A percentile compares a stretch with the other conserved stretches of the same genome.
Evolutionary conservation across 1,140 invertebrate genomes (phyloP).

Genomic region (Diorhabda carinulata): DNA sequence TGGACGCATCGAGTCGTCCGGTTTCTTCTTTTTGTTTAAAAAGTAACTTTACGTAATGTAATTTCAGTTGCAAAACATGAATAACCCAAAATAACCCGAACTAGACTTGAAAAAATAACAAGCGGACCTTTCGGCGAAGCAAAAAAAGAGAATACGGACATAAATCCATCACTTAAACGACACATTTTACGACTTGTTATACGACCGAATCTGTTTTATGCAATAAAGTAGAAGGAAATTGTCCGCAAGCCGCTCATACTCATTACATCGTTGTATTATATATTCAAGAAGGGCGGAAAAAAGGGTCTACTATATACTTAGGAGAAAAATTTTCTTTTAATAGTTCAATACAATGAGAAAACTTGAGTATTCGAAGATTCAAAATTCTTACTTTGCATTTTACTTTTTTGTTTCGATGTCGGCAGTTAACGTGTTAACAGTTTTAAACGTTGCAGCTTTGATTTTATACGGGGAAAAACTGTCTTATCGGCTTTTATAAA

Average conservation of each 20-base stretch:
- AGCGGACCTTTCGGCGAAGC: not conserved
- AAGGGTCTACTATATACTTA: not conserved
- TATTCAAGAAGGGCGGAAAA: not conserved
- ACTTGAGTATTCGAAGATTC: too few species aligned
- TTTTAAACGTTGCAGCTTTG: too few species aligned
- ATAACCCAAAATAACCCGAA: not conserved
- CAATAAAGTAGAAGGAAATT: not conserved
- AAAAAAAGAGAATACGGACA: not conserved
- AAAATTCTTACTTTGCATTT: too few species aligned
- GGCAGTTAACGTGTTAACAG: too few species aligned
- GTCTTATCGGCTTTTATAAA: too few species aligned
- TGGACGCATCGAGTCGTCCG: too few species aligned
- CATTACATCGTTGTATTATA: not conserved
- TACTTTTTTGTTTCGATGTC: too few species aligned
- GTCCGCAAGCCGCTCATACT: not conserved
- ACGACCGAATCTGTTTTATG: constrained; percentile 2
- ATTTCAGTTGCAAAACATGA: not conserved
- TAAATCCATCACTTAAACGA: constrained; percentile 2
- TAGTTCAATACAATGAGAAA: too few species aligned
- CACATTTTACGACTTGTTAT: constrained; percentile 2
- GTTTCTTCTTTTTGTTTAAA: too few species aligned
- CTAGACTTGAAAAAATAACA: not conserved
- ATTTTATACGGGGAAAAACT: too few species aligned
- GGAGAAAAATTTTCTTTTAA: too few species aligned
- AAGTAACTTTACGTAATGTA: too few species aligned